phyloP scores from a whole-genome alignment of 64 coral and sea anemone genomes.

The Montipora efflorescens region DNA sequence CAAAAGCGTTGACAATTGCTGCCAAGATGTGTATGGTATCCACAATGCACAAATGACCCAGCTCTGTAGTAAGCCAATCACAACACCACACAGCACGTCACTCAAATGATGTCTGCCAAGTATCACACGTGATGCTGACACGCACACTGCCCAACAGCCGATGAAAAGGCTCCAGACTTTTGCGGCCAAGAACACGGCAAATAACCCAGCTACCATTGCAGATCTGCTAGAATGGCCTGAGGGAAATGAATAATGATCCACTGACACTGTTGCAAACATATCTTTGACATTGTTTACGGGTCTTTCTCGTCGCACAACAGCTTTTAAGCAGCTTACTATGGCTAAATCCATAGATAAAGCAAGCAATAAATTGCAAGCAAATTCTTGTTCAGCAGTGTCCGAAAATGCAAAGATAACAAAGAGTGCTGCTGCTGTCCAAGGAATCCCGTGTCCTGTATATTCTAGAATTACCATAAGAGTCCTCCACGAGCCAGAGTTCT shows the following conservation, averaged over 20 bases:
- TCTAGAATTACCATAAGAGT: constrained; percentile 81
- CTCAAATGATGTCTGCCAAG: constrained; percentile 91
- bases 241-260: constrained; percentile 97
- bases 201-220: constrained; percentile 84
- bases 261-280: constrained; percentile 97
- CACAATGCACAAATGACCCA: constrained; percentile 55
- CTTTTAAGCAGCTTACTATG: constrained; percentile 77
- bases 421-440: constrained; percentile 82
- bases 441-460: constrained; percentile 90
- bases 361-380: constrained; percentile 85
- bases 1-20: constrained; percentile 12
- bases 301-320: constrained; percentile 68
- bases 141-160: constrained; percentile 71
- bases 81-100: constrained; percentile 86
- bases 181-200: constrained; percentile 31
- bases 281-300: constrained; percentile 89
- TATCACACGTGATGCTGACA: constrained; percentile 80
- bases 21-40: constrained; percentile 59
- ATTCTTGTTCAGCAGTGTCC: constrained; percentile 59
- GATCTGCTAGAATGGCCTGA: constrained; percentile 86
- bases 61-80: constrained; percentile 85
- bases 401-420: constrained; percentile 53
- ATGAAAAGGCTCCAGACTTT: constrained; percentile 41
- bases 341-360: constrained; percentile 80
- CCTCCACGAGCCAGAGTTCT: constrained; percentile 54